phyloP scores from a whole-genome alignment of 2,797 vertebrate genomes.

The Darevskia mixta region DNA sequence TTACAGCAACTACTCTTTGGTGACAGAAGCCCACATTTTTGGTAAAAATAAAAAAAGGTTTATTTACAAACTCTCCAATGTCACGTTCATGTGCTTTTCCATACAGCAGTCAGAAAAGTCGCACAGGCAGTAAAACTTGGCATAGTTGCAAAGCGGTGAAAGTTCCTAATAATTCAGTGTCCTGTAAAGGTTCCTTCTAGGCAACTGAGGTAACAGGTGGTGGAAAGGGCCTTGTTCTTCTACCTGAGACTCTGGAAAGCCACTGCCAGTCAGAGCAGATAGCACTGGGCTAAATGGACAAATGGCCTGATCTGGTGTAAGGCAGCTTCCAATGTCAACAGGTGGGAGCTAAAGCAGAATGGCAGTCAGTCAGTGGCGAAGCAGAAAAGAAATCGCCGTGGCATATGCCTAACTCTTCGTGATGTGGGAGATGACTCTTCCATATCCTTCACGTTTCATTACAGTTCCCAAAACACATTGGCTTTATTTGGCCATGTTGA shows the following conservation, averaged over 20 bases:
- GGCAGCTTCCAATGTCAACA: background rate
- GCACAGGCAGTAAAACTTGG: too few species aligned
- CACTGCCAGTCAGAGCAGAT: background rate
- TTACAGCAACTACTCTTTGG: too few species aligned
- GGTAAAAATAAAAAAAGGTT: too few species aligned
- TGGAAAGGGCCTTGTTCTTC: background rate
- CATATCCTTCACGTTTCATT: conserved; percentile 20
- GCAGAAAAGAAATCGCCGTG: background rate
- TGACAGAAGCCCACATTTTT: too few species aligned
- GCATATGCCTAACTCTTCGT: background rate
- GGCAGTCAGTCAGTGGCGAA: background rate
- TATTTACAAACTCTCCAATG: too few species aligned
- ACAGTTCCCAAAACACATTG: conserved; percentile 32
- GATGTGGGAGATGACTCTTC: background rate
- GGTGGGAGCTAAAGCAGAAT: background rate
- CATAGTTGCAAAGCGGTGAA: too few species aligned
- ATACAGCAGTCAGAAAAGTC: too few species aligned
- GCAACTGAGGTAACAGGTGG: background rate
- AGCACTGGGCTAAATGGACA: background rate
- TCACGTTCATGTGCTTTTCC: too few species aligned
- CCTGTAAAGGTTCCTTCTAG: background rate
- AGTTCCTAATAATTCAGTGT: background rate
- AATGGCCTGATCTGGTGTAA: background rate
- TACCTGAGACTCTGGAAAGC: background rate
- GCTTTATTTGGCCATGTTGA: conserved; percentile 31